A percentile compares a stretch with the other conserved stretches of the same genome.
Conservation (phyloP, 2,888 invertebrate genomes). For the Myathropa florea region DNA sequence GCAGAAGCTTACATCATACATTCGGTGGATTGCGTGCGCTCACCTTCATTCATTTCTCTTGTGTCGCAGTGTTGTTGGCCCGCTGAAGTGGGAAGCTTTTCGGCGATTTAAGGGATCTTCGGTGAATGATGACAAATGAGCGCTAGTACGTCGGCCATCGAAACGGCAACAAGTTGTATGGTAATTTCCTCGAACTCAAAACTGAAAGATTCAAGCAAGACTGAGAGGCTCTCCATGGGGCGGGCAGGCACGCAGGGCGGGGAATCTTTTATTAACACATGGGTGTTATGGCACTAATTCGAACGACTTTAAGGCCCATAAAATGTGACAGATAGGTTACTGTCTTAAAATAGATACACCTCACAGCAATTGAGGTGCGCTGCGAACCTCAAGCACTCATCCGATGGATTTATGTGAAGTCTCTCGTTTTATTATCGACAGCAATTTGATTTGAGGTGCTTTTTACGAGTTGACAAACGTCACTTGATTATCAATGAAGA, state of each 20-base stretch:
- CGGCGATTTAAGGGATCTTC: slow-evolving; percentile 6
- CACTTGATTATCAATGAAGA: slow-evolving; percentile 15
- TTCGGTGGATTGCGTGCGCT: background rate
- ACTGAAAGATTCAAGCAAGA: background rate
- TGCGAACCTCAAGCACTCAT: background rate
- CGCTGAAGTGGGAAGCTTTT: background rate
- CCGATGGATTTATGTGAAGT: background rate
- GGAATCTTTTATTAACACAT: slow-evolving; percentile 10
- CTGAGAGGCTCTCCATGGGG: background rate
- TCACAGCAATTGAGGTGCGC: background rate
- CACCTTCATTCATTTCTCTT: background rate
- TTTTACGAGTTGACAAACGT: slow-evolving; percentile 2
- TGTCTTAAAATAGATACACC: background rate
- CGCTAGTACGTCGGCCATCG: background rate
- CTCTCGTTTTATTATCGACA: background rate
- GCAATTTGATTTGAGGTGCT: background rate
- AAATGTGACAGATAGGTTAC: slow-evolving; percentile 25
- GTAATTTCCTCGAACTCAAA: slow-evolving; percentile 19
- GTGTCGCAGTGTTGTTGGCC: background rate
- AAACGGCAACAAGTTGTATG: slow-evolving; percentile 20
- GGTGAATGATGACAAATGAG: slow-evolving; percentile 25
- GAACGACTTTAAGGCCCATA: slow-evolving; percentile 11
- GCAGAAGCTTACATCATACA: slow-evolving; percentile 6
- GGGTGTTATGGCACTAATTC: slow-evolving; percentile 17
- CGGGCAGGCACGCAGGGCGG: background rate